Evolutionary conservation across 2,797 vertebrate genomes (phyloP).

Genomic region (Pogoniulus pusillus): DNA sequence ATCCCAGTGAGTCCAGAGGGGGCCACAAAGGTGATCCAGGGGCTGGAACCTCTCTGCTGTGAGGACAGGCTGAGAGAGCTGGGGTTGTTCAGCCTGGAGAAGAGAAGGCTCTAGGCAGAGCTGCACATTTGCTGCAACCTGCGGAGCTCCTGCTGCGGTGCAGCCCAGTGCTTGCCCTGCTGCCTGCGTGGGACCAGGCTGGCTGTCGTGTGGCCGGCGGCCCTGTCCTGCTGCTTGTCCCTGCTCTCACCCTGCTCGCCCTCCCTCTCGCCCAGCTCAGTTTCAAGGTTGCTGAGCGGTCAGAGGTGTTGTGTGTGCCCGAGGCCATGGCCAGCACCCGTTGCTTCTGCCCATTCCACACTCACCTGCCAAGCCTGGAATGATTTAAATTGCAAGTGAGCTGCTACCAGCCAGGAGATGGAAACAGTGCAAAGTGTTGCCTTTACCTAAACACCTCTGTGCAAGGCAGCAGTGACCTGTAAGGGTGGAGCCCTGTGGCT

Average conservation of each 20-base stretch:
- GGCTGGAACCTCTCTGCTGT: too few relatives aligned
- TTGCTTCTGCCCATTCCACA: background rate
- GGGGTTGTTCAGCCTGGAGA: too few relatives aligned
- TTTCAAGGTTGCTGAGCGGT: background rate
- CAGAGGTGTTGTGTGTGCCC: background rate
- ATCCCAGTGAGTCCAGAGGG: too few relatives aligned
- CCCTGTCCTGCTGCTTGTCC: background rate
- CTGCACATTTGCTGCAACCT: background rate
- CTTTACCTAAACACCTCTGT: background rate
- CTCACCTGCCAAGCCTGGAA: background rate
- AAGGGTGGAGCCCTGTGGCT: too few relatives aligned
- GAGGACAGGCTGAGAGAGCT: too few relatives aligned
- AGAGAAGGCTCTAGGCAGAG: too few relatives aligned
- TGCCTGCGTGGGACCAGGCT: background rate
- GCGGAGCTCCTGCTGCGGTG: background rate
- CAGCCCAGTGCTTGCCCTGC: background rate
- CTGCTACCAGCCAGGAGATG: background rate
- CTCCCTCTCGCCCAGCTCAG: fast-evolving
- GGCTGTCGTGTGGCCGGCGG: background rate
- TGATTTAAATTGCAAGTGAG: background rate
- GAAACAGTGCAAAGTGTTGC: background rate
- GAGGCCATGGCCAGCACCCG: background rate
- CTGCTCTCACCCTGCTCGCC: background rate
- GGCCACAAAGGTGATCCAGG: too few relatives aligned
- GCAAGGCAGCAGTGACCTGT: background rate